A percentile compares a stretch with the other conserved stretches of the same genome.
These are phyloP conservation scores for Rhabdomys pumilio DNA, from an alignment of 2,797 vertebrate genomes.

Conservation along the genomic window DNA sequence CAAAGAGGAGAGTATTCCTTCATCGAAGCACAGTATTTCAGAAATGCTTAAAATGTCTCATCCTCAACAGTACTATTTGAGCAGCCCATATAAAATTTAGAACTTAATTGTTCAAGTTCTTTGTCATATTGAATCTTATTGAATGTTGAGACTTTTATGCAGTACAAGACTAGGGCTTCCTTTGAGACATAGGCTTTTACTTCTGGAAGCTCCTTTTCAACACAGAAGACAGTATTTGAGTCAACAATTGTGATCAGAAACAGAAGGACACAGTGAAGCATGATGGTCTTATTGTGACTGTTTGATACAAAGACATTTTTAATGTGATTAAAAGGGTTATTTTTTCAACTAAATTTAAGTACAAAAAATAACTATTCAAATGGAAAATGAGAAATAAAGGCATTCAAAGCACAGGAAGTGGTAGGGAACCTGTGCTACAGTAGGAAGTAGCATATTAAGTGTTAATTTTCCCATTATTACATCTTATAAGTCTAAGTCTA, in stretches of 20 bases:
- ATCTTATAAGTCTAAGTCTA: slow-evolving; percentile 5
- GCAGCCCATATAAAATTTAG: not conserved
- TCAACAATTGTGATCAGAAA: not conserved
- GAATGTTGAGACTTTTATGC: not conserved
- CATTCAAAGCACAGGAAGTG: not conserved
- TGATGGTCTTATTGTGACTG: too few relatives aligned
- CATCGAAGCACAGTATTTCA: not conserved
- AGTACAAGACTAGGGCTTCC: not conserved
- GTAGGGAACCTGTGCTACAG: not conserved
- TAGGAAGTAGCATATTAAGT: slow-evolving; percentile 8
- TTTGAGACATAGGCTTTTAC: not conserved
- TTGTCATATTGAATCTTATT: not conserved
- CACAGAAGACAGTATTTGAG: not conserved
- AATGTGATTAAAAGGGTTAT: not conserved
- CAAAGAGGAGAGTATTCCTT: not conserved
- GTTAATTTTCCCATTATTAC: slow-evolving; percentile 26
- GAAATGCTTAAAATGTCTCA: not conserved
- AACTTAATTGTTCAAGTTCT: not conserved
- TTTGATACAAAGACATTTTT: not conserved
- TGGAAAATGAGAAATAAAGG: not conserved
- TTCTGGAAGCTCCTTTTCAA: not conserved
- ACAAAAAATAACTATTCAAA: not conserved
- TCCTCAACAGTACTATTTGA: not conserved
- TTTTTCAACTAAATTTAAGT: slow-evolving; percentile 3
- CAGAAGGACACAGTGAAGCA: not conserved